These are phyloP conservation scores for Gnathonemus echidnorhynchus DNA, from an alignment of 2,113 vertebrate genomes.

Conservation along the genomic window DNA sequence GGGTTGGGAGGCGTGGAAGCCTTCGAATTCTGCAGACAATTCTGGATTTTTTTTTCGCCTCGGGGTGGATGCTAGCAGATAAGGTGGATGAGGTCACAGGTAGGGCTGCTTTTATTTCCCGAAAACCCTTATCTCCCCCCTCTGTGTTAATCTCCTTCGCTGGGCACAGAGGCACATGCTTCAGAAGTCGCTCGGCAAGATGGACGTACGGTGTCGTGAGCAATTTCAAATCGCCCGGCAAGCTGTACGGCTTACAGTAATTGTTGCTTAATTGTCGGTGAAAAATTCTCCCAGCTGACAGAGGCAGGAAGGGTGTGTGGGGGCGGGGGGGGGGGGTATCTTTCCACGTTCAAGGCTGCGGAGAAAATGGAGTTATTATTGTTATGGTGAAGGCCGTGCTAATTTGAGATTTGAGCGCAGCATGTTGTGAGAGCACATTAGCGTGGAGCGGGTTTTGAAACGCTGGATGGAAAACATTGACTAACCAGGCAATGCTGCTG, in stretches of 20 bases:
- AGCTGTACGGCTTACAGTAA: conserved; percentile 40
- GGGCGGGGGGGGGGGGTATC: background rate
- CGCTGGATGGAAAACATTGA: background rate
- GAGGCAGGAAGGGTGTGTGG: conserved; percentile 4
- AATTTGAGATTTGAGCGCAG: background rate
- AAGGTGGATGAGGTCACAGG: background rate
- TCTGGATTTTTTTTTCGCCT: background rate
- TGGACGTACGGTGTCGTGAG: conserved; percentile 33
- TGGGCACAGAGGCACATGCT: background rate
- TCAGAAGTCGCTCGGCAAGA: conserved; percentile 16
- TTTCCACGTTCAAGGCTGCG: background rate
- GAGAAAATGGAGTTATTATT: background rate
- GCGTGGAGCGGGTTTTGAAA: background rate
- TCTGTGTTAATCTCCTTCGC: background rate
- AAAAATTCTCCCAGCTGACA: conserved; percentile 53
- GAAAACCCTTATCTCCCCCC: background rate
- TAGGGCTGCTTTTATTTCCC: background rate
- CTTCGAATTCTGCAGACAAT: conserved; percentile 53
- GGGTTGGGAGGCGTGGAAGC: conserved; percentile 51
- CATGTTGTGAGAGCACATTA: background rate
- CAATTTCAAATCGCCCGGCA: conserved; percentile 39
- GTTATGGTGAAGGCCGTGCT: background rate
- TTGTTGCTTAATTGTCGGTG: conserved; percentile 55
- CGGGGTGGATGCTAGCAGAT: conserved; percentile 23
- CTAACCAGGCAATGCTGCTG: background rate